Percentiles rank a stretch among this genome's conserved stretches.
Conservation (phyloP, 2,797 vertebrate genomes). For the Enteromius viviparus region DNA sequence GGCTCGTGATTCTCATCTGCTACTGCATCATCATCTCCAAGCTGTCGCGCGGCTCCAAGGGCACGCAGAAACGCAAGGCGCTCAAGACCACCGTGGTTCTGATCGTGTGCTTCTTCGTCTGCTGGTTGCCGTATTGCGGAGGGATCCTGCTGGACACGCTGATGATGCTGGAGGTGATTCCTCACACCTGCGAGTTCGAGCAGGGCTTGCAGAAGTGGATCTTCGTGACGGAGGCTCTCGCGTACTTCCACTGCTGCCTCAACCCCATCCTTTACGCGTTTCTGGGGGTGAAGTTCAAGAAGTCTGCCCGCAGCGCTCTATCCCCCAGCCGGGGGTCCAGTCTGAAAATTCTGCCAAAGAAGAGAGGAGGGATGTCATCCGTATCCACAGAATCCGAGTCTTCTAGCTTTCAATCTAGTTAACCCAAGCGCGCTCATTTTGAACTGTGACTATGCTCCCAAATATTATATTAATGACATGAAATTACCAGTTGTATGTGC, state of each 20-base stretch:
- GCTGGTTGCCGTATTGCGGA: slow-evolving; percentile 94
- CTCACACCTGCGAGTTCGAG: slow-evolving; percentile 84
- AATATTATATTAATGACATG: background rate
- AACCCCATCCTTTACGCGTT: slow-evolving; percentile 98
- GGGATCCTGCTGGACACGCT: slow-evolving; percentile 90
- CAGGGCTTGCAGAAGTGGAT: slow-evolving; percentile 86
- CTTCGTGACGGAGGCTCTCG: slow-evolving; percentile 90
- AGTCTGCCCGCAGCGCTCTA: slow-evolving; percentile 90
- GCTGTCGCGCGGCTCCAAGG: slow-evolving; percentile 90
- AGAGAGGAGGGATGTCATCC: slow-evolving; percentile 88
- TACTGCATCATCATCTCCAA: slow-evolving; percentile 95
- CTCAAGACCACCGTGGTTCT: slow-evolving; percentile 93
- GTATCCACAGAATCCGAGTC: slow-evolving; percentile 97
- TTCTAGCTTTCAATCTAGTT: slow-evolving; percentile 98
- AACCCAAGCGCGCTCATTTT: slow-evolving; percentile 64
- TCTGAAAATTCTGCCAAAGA: slow-evolving; percentile 91
- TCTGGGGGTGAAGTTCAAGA: slow-evolving; percentile 97
- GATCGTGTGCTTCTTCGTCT: slow-evolving; percentile 94
- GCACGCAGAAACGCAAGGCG: slow-evolving; percentile 93
- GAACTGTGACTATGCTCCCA: slow-evolving; percentile 8
- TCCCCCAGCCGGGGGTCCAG: slow-evolving; percentile 91
- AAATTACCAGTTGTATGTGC: background rate
- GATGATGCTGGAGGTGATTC: slow-evolving; percentile 84
- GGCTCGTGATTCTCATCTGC: slow-evolving; percentile 90
- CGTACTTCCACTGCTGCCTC: slow-evolving; percentile 96